Base-by-base conservation (phyloP, 1,140 invertebrate species). In the Megathymus violae region DNA sequence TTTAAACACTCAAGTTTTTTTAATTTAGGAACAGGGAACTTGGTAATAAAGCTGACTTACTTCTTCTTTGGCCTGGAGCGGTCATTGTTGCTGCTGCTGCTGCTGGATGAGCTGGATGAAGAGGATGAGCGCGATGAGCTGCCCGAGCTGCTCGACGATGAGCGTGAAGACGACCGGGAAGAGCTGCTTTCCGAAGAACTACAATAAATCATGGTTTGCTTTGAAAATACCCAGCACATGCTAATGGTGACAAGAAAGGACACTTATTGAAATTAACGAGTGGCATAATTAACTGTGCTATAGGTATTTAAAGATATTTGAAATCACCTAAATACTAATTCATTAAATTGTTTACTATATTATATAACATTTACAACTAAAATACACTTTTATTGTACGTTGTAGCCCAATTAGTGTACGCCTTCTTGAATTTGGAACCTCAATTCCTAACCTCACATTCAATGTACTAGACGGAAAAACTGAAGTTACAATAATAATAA, bases 161-260 rank as follows among this genome's bases (percentile, higher is more conserved):
- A 96, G 36, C 93, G 93, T 0, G 95, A 95, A 34, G 94, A 95
- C 0, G 95, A 95, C 71, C 94, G 93, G 0, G 95, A 95, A 5
- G 94, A 95, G 71, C 94, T 96, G 74, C 95, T 96, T 10, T 95
- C 94, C 4, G 95, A 96, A 11, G 95, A 96, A 88, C 95, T 96
- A 68, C 17, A 71, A 61, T 38, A 50, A 71, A 60, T 63, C 64
- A 64, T n/a, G n/a, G 11, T 44, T 51, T 41, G 11, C 13, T 38
- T 36, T 47, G 31, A 22, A 22, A 22, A 5, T 22, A 22, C 19
- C n/a, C n/a, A n/a, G n/a, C n/a, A n/a, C n/a, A n/a, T n/a, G n/a
- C n/a, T n/a, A n/a, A n/a, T n/a, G n/a, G n/a, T n/a, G n/a, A n/a
- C n/a, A n/a, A n/a, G n/a, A n/a, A n/a, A n/a, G n/a, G n/a, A n/a